phyloP scores from a whole-genome alignment of 2,888 invertebrate species.

The Sphecodes monilicornis region DNA sequence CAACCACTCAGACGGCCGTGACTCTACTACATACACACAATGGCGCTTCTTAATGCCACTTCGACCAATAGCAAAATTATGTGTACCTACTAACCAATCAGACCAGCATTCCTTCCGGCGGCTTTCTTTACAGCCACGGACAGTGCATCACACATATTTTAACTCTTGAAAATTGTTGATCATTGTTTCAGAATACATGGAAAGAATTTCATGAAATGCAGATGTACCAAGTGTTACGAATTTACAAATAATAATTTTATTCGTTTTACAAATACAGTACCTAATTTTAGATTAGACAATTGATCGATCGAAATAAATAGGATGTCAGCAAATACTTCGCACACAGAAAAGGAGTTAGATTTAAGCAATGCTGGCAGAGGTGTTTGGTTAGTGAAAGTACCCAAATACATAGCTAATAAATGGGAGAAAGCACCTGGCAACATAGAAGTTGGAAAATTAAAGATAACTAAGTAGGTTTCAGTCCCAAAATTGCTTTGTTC shows the following conservation, averaged over 20 bases:
- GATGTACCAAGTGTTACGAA: conserved; percentile 12
- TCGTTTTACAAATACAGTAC: conserved; percentile 20
- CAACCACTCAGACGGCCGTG: no score
- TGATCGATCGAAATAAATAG: not conserved
- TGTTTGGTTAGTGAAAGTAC: conserved; percentile 98
- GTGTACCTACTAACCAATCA: no score
- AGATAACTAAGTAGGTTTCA: conserved; percentile 89
- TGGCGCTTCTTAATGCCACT: no score
- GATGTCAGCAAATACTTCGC: conserved; percentile 84
- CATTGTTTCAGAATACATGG: not conserved
- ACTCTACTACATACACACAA: no score
- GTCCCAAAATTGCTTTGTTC: conserved; percentile 6
- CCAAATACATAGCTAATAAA: conserved; percentile 97
- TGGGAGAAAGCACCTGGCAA: conserved; percentile 97
- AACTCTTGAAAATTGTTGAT: not conserved
- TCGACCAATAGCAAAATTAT: no score
- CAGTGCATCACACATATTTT: no score
- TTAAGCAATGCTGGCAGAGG: conserved; percentile 95
- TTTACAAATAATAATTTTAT: conserved; percentile 9
- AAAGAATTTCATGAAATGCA: conserved; percentile 8
- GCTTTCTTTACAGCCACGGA: no score
- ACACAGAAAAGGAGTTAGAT: conserved; percentile 93
- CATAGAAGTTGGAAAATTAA: conserved; percentile 96
- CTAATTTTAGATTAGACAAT: conserved; percentile 2
- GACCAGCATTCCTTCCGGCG: no score